Conservation (phyloP, 2,113 vertebrate species). For the Strix uralensis region DNA sequence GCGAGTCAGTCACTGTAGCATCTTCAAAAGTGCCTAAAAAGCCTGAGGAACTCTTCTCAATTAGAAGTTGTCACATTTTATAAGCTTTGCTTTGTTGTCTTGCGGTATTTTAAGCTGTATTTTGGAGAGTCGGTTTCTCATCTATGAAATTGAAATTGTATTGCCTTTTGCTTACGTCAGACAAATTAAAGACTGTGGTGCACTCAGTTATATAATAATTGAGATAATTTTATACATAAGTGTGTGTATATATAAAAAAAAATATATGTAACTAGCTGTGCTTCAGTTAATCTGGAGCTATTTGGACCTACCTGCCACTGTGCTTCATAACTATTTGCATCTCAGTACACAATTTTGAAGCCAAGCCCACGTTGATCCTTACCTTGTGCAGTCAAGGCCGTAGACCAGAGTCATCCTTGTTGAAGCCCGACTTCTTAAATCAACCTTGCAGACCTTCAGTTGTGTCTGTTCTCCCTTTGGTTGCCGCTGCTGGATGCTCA, state of each 20-base stretch:
- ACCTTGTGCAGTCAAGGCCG: neutral
- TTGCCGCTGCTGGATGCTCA: neutral
- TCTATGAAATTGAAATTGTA: neutral
- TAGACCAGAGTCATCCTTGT: neutral
- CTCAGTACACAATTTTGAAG: neutral
- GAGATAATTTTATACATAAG: too few relatives aligned
- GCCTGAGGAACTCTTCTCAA: rapidly evolving
- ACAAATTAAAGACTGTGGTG: neutral
- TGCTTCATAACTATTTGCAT: neutral
- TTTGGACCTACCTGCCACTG: neutral
- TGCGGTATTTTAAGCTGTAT: neutral
- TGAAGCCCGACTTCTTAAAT: neutral
- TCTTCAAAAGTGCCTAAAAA: neutral
- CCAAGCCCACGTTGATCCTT: neutral
- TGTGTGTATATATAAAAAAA: too few relatives aligned
- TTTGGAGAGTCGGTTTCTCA: neutral
- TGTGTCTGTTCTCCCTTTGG: neutral
- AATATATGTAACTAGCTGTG: neutral
- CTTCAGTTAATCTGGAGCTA: neutral
- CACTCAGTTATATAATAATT: neutral
- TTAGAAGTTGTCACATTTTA: neutral
- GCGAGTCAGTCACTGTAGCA: neutral
- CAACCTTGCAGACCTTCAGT: neutral
- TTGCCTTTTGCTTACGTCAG: neutral
- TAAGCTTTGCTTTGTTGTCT: neutral